These are phyloP conservation scores for Calcarius ornatus DNA, from an alignment of 2,113 vertebrate species.

Conservation along the genomic window DNA sequence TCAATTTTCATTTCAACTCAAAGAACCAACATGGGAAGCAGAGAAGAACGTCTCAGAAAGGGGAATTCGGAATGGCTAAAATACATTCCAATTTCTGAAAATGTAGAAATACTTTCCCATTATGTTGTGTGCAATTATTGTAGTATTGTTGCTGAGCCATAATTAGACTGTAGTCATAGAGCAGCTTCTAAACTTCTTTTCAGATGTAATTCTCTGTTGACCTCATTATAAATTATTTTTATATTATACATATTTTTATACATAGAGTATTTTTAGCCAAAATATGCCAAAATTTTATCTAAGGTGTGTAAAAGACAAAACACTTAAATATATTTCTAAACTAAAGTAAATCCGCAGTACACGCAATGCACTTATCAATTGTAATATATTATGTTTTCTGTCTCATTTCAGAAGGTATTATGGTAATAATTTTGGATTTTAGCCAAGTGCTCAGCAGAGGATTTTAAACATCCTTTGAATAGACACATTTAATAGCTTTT, in stretches of 20 bases:
- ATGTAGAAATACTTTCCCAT: background rate
- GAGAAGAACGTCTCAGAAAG: background rate
- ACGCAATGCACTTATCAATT: constrained; percentile 70
- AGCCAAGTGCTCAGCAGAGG: constrained; percentile 67
- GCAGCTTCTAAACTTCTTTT: background rate
- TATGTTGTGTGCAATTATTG: background rate
- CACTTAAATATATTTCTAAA: constrained; percentile 63
- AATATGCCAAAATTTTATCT: background rate
- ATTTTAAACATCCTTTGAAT: constrained; percentile 70
- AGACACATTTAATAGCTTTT: constrained; percentile 73
- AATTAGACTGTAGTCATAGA: background rate
- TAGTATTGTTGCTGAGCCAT: background rate
- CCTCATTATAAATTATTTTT: background rate
- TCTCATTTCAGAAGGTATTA: constrained; percentile 76
- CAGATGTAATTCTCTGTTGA: background rate
- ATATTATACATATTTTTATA: background rate
- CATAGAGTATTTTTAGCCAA: background rate
- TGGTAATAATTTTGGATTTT: constrained; percentile 77
- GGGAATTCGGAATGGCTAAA: background rate
- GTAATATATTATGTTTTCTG: constrained; percentile 72
- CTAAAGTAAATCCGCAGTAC: constrained; percentile 45
- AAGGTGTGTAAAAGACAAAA: constrained; percentile 30
- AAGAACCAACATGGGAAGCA: background rate
- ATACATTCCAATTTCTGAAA: background rate
- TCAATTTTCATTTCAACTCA: background rate